Conservation (phyloP, 2,797 vertebrate species). For the Carapus acus region DNA sequence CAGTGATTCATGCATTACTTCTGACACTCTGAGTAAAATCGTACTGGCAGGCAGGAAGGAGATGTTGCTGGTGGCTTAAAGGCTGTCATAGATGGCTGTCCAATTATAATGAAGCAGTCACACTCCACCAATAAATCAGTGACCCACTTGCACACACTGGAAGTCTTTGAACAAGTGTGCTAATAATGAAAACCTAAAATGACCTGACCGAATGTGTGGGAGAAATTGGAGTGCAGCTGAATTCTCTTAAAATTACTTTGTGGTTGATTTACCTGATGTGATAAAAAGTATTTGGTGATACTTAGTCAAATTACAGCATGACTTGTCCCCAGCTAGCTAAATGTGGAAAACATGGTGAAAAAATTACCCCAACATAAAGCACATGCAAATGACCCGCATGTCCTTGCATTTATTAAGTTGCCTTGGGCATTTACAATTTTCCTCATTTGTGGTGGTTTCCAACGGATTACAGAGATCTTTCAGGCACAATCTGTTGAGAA, state of each 20-base stretch:
- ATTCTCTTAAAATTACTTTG: background rate
- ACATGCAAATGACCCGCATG: background rate
- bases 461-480: too few relatives aligned
- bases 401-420: background rate
- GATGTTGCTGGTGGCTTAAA: slow-evolving; percentile 26
- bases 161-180: background rate
- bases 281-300: too few relatives aligned
- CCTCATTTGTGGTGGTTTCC: background rate
- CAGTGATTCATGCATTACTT: slow-evolving; percentile 22
- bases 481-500: too few relatives aligned
- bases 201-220: slow-evolving; percentile 3
- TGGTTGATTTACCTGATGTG: slow-evolving; percentile 1
- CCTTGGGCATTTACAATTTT: background rate
- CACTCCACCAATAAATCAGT: background rate
- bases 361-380: background rate
- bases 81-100: slow-evolving; percentile 33
- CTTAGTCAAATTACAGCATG: slow-evolving; percentile 5
- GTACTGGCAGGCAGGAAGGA: slow-evolving; percentile 37
- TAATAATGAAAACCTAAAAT: background rate
- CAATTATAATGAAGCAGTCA: slow-evolving; percentile 17
- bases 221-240: background rate
- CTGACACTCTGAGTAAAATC: slow-evolving; percentile 15
- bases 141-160: slow-evolving; percentile 10
- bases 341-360: slow-evolving; percentile 15
- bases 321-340: slow-evolving; percentile 14